These are phyloP conservation scores for Typhlichthys eigenmanni DNA, from an alignment of 2,797 vertebrate species.

Conservation along the genomic window DNA sequence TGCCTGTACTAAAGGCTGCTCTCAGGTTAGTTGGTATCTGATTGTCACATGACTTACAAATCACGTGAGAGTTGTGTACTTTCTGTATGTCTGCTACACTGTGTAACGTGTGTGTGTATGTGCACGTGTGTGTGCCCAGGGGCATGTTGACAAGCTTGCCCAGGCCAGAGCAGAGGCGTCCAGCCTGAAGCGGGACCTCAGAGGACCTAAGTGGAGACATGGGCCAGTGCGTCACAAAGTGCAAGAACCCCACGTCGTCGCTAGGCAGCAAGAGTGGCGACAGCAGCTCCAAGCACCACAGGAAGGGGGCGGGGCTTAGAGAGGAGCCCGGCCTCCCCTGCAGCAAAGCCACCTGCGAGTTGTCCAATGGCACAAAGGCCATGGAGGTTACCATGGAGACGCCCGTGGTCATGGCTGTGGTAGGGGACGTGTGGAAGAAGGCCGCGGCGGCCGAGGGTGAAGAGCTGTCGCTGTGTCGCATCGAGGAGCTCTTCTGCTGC, in stretches of 20 bases:
- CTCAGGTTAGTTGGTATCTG: background rate
- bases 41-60: background rate
- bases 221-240: constrained; percentile 99
- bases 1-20: background rate
- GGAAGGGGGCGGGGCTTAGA: constrained; percentile 82
- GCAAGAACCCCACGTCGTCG: constrained; percentile 97
- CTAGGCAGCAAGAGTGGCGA: constrained; percentile 99
- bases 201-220: constrained; percentile 80
- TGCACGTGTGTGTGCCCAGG: constrained; percentile 63
- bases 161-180: constrained; percentile 78
- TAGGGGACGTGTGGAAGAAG: constrained; percentile 80
- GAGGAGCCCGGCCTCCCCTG: constrained; percentile 83
- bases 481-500: constrained; percentile 89
- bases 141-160: constrained; percentile 88
- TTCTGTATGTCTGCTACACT: background rate
- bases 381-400: constrained; percentile 83
- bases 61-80: no score
- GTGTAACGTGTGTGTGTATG: background rate
- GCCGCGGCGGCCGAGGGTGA: constrained; percentile 76
- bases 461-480: constrained; percentile 84
- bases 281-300: constrained; percentile 85
- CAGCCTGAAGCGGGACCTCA: constrained; percentile 79
- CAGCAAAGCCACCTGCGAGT: constrained; percentile 86
- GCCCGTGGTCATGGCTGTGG: constrained; percentile 66
- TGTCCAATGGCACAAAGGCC: constrained; percentile 94